phyloP scores from a whole-genome alignment of 2,888 invertebrate species.

The Meganola albula region DNA sequence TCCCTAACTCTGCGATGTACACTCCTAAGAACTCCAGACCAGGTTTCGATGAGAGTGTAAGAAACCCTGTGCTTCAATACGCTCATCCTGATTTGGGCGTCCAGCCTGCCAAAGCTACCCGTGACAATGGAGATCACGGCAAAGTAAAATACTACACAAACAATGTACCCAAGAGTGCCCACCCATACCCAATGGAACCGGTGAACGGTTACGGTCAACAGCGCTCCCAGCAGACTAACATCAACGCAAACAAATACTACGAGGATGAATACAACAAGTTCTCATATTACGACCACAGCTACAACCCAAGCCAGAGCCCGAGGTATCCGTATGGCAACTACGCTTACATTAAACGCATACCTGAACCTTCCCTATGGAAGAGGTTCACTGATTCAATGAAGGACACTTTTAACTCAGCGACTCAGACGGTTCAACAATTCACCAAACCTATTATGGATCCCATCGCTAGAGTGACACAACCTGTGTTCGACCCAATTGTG shows the following conservation, averaged over 20 bases:
- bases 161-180: constrained; percentile 74
- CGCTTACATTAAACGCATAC: constrained; percentile 76
- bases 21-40: constrained; percentile 79
- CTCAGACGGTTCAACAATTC: constrained; percentile 82
- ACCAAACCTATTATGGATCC: constrained; percentile 79
- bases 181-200: constrained; percentile 76
- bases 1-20: constrained; percentile 82
- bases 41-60: constrained; percentile 82
- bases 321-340: constrained; percentile 80
- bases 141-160: constrained; percentile 72
- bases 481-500: constrained; percentile 84
- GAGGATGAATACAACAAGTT: constrained; percentile 74
- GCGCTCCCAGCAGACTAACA: constrained; percentile 65
- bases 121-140: constrained; percentile 54
- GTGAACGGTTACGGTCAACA: constrained; percentile 61
- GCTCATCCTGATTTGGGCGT: constrained; percentile 88
- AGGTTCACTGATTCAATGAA: constrained; percentile 84
- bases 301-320: constrained; percentile 37
- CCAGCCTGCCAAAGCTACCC: constrained; percentile 82
- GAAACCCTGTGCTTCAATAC: constrained; percentile 86
- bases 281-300: constrained; percentile 75
- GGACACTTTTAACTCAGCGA: constrained; percentile 83
- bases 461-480: constrained; percentile 77
- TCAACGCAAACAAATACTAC: constrained; percentile 64
- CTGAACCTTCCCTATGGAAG: constrained; percentile 83